Evolutionary conservation across 1,140 invertebrate genomes (phyloP).

Genomic region (Eumeta japonica): DNA sequence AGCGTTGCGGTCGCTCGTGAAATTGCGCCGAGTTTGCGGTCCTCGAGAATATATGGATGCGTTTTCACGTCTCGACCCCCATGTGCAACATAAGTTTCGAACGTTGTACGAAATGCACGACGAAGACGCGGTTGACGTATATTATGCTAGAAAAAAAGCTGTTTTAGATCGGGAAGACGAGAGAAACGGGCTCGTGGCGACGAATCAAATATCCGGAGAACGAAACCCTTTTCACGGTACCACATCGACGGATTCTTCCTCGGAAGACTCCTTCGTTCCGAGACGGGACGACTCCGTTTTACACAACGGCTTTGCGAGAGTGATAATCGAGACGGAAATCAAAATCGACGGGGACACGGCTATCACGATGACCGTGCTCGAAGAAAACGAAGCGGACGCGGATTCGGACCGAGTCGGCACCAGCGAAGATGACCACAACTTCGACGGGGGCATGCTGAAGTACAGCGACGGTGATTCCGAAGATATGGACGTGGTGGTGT

Average conservation of each 20-base stretch:
- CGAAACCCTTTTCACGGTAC: constrained; percentile 24
- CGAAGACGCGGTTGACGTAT: constrained; percentile 48
- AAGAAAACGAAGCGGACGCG: constrained; percentile 60
- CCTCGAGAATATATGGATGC: constrained; percentile 61
- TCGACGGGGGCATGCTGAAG: constrained; percentile 53
- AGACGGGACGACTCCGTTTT: constrained; percentile 1
- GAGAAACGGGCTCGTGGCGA: constrained; percentile 29
- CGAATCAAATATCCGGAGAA: constrained; percentile 34
- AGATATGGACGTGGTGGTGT: constrained; percentile 55
- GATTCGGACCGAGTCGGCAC: constrained; percentile 38
- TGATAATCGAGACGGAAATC: constrained; percentile 78
- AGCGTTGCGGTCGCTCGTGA: constrained; percentile 64
- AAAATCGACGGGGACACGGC: constrained; percentile 74
- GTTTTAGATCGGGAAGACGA: constrained; percentile 19
- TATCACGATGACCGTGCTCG: constrained; percentile 77
- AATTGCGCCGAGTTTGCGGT: constrained; percentile 66
- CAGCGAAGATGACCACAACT: constrained; percentile 54
- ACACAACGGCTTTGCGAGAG: constrained; percentile 54
- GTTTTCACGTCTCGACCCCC: constrained; percentile 50
- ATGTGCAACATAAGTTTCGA: constrained; percentile 65
- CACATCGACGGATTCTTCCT: constrained; percentile 44
- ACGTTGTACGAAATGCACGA: constrained; percentile 67
- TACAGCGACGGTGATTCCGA: constrained; percentile 60
- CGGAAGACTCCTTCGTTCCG: constrained; percentile 34
- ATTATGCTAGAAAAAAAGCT: constrained; percentile 30